These are phyloP conservation scores for Alosa alosa DNA, from an alignment of 2,113 vertebrate genomes.

Conservation along the genomic window DNA sequence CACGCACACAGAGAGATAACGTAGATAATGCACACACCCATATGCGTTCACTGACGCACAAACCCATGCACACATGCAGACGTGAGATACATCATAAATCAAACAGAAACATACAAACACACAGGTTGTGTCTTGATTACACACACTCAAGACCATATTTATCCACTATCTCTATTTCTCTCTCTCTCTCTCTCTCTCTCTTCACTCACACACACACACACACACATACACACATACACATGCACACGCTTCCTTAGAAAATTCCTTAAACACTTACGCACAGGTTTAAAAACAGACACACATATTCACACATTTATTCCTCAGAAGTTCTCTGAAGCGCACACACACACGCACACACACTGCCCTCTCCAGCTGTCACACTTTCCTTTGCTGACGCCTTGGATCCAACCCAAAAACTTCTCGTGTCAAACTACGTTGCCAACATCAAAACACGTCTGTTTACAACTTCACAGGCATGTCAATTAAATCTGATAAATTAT, in stretches of 20 bases:
- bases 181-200: too few species aligned
- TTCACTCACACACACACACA: too few species aligned
- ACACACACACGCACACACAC: background rate
- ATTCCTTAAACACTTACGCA: too few species aligned
- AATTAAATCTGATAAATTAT: conserved; percentile 91
- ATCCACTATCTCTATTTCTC: too few species aligned
- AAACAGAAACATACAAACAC: too few species aligned
- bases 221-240: too few species aligned
- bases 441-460: conserved; percentile 91
- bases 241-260: too few species aligned
- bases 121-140: too few species aligned
- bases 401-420: conserved; percentile 74
- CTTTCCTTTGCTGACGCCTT: conserved; percentile 53
- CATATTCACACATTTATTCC: background rate
- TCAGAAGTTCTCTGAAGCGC: background rate
- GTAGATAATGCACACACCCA: background rate
- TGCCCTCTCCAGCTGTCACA: conserved; percentile 32
- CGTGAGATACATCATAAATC: background rate
- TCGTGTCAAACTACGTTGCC: conserved; percentile 75
- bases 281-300: too few species aligned
- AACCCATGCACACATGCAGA: background rate
- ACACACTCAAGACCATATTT: too few species aligned
- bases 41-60: background rate
- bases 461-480: conserved; percentile 80
- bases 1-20: too few species aligned